Evolutionary conservation across 2,113 vertebrate species (phyloP), one percentile per base, ranked within the genome.

Genomic region (Ophthalmotilapia sp.): DNA sequence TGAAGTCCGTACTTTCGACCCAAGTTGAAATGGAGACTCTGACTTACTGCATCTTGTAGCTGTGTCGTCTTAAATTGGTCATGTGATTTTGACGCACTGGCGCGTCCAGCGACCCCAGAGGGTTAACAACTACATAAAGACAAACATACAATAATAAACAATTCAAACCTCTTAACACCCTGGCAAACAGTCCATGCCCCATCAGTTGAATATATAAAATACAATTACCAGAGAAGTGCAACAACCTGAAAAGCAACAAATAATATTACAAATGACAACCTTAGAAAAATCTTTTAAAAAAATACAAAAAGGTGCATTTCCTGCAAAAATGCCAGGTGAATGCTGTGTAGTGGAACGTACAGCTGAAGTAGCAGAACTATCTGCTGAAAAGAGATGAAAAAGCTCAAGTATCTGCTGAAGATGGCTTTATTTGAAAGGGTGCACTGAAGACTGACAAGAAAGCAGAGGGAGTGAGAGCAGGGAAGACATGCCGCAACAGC

Each of bases 401-500:
- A 54, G 51, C 51, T 54, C n/a, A 53, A 53, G 19, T 53, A 54
- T 54, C 51, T 4, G 51, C 51, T 21, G 51, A 21, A 2, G n/a
- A 23, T 54, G 53, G 53, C n/a, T 54, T 54, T 54, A 54, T 54
- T 54, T 54, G 53, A 54, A 12, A 54, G 53, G 53, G 6, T 54
- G 21, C 5, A 54, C n/a, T 23, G 53, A 54, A 23, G 10, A 54
- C 2, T 54, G 53, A 12, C 53, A 23, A 54, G 53, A 54, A 54
- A 54, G 53, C 53, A 54, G 0, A 21, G n/a, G n/a, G 53, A 23
- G 10, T 23, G 10, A 54, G n/a, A 54, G n/a, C 0, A 11, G 53
- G 53, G 0, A 54, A 54, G 53, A 54, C n/a, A 54, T 23, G 53
- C 0, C 10, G 6, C n/a, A 12, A 54, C n/a, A 6, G 51, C n/a